Percentiles rank a stretch among this genome's conserved stretches.
phyloP scores from a whole-genome alignment of 2,113 vertebrate species.

The Phrynosoma platyrhinos region DNA sequence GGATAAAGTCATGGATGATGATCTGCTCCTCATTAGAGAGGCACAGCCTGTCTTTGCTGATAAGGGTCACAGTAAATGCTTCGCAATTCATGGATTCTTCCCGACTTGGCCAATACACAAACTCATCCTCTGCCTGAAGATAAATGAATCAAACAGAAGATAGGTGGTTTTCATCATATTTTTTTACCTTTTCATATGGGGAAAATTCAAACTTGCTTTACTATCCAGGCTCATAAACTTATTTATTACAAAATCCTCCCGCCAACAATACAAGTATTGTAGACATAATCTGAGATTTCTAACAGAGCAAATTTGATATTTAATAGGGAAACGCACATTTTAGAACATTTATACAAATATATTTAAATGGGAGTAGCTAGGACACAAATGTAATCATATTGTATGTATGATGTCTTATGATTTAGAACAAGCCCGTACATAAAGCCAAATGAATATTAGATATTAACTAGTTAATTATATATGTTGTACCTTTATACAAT shows the following conservation, averaged over 20 bases:
- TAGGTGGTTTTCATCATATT: slow-evolving; percentile 19
- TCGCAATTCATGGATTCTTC: slow-evolving; percentile 99
- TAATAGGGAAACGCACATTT: slow-evolving; percentile 62
- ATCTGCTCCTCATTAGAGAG: slow-evolving; percentile 99
- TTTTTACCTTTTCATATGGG: neutral
- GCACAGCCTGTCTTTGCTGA: slow-evolving; percentile 98
- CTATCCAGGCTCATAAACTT: slow-evolving; percentile 51
- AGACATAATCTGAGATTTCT: slow-evolving; percentile 29
- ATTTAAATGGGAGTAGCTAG: slow-evolving; percentile 38
- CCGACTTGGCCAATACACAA: slow-evolving; percentile 98
- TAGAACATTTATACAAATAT: slow-evolving; percentile 43
- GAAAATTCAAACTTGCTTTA: slow-evolving; percentile 62
- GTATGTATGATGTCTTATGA: slow-evolving; percentile 17
- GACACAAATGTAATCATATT: slow-evolving; percentile 24
- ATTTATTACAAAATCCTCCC: slow-evolving; percentile 45
- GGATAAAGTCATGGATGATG: slow-evolving; percentile 99
- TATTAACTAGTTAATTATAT: neutral
- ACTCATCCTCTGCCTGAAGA: slow-evolving; percentile 95
- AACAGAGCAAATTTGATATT: slow-evolving; percentile 53
- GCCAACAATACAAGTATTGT: neutral
- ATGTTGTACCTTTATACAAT: neutral
- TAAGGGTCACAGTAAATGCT: slow-evolving; percentile 98
- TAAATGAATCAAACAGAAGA: slow-evolving; percentile 51
- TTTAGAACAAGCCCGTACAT: slow-evolving; percentile 32
- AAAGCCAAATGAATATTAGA: slow-evolving; percentile 26